Percentiles rank a stretch among this genome's conserved stretches.
Evolutionary conservation across 2,888 invertebrate species (phyloP).

Genomic region (Drosophila mettleri): DNA sequence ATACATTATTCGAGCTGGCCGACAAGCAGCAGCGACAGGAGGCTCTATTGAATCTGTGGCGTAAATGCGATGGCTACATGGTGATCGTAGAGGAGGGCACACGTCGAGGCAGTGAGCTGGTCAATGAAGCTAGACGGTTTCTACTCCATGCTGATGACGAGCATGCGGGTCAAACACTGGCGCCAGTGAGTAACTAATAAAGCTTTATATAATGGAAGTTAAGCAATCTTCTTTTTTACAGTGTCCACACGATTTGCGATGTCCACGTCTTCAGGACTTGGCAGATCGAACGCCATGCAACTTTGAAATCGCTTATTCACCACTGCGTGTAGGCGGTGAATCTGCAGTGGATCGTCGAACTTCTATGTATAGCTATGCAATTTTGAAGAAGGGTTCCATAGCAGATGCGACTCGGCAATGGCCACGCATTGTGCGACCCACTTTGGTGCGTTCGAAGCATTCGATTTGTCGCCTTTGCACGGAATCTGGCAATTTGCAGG

Average conservation of each 20-base stretch:
- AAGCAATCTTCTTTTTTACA: slow-evolving; percentile 73
- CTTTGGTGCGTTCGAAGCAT: slow-evolving; percentile 89
- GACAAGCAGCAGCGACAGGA: slow-evolving; percentile 88
- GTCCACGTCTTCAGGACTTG: slow-evolving; percentile 88
- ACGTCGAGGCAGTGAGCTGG: slow-evolving; percentile 91
- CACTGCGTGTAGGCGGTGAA: slow-evolving; percentile 86
- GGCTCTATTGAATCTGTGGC: slow-evolving; percentile 92
- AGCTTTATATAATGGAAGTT: neutral
- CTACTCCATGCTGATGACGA: slow-evolving; percentile 86
- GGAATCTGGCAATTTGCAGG: slow-evolving; percentile 89
- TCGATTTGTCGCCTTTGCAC: slow-evolving; percentile 92
- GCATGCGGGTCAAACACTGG: slow-evolving; percentile 88
- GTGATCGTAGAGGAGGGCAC: slow-evolving; percentile 94
- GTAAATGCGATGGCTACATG: slow-evolving; percentile 92
- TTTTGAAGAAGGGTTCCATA: slow-evolving; percentile 91
- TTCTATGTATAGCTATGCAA: slow-evolving; percentile 91
- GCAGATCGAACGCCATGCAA: slow-evolving; percentile 90
- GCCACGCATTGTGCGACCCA: slow-evolving; percentile 92
- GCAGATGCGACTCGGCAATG: slow-evolving; percentile 87
- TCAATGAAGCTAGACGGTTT: slow-evolving; percentile 94
- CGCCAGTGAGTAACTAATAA: slow-evolving; percentile 88
- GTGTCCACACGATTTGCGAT: slow-evolving; percentile 93
- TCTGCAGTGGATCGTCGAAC: slow-evolving; percentile 82
- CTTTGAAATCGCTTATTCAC: slow-evolving; percentile 88
- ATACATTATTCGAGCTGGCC: slow-evolving; percentile 92